Evolutionary conservation across 2,797 vertebrate genomes (phyloP).

Genomic region (Onychomys arenicola): DNA sequence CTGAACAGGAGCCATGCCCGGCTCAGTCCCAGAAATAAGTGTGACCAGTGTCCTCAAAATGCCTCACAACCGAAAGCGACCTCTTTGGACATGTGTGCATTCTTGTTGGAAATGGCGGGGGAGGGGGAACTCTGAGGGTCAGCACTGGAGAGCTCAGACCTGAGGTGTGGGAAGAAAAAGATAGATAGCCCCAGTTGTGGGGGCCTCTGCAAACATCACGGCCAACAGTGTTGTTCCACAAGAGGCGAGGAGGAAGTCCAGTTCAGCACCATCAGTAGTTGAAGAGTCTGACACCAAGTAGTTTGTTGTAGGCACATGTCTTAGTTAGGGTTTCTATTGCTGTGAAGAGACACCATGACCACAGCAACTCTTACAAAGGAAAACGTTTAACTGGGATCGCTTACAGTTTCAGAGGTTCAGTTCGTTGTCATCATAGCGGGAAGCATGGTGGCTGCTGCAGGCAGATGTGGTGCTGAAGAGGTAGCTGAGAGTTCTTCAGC

Average conservation of each 20-base stretch:
- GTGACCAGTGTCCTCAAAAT: background rate
- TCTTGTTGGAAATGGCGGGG: background rate
- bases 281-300: background rate
- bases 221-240: too few relatives aligned
- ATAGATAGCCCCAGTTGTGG: background rate
- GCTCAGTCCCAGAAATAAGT: background rate
- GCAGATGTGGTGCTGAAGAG: background rate
- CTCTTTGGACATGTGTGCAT: background rate
- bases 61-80: background rate
- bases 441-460: background rate
- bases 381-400: background rate
- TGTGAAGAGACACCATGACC: background rate
- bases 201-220: background rate
- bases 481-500: background rate
- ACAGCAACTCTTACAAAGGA: background rate
- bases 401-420: background rate
- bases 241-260: background rate
- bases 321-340: background rate
- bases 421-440: background rate
- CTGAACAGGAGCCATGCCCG: background rate
- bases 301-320: background rate
- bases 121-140: background rate
- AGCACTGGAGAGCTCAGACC: background rate
- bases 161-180: background rate
- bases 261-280: background rate